Base-by-base conservation (phyloP, 2,113 vertebrate species). In the Nycticorax nycticorax region DNA sequence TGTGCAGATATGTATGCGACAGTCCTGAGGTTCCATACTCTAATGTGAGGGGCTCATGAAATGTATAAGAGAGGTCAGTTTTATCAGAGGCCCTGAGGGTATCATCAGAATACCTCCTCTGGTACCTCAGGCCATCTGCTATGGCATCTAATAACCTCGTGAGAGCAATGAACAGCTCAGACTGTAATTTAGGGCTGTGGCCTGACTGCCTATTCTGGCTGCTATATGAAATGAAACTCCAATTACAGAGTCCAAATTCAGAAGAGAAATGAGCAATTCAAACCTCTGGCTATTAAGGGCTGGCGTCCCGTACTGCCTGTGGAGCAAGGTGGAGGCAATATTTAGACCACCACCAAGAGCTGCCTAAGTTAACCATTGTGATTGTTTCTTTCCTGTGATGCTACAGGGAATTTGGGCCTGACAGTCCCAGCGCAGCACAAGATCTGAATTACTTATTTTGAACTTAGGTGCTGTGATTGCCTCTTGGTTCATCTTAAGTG, bases 51-150 rank as follows among this genome's bases (percentile, higher is more conserved):
- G 48, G 43, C 52, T 89, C n/a, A 37, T 93, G 45, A 96, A 93
- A 82, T 53, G 19, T 64, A n/a, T 72, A n/a, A 67, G n/a, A 87
- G 52, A 91, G 77, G 91, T 92, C 84, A 89, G 87, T 64, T 96
- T 88, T 82, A 85, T 72, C 89, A 89, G 59, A 62, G 24, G 22
- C 64, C 91, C 81, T 82, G 8, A 52, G 56, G 57, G 48, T 89
- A 64, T 85, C 57, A 75, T 81, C 17, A 13, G 60, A 82, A 56
- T 72, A 68, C 48, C 69, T 94, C 89, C 43, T 89, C 47, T 89
- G 85, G 53, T 73, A 68, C 91, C 92, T 96, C 89, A 82, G 71
- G 87, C 93, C 93, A 95, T 96, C 91, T 95, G 94, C 81, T 95
- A 27, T 85, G 95, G 89, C 93, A 96, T 94, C 87, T 81, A 95